Percentiles rank a stretch among this genome's conserved stretches.
Conservation (phyloP, 1,140 invertebrate species). For the Eurosta solidaginis region DNA sequence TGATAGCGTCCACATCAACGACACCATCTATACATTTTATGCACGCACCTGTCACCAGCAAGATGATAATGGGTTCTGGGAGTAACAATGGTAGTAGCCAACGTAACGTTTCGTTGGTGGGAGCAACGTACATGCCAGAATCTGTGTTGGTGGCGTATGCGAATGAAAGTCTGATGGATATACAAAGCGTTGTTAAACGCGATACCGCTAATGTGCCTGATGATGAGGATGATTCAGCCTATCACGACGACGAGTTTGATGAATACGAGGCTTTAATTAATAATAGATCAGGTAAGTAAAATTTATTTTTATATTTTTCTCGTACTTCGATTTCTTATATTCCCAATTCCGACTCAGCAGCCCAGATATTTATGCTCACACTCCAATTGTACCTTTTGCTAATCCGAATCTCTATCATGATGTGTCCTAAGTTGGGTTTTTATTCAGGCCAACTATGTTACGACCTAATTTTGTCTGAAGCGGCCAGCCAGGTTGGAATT, state of each 20-base stretch:
- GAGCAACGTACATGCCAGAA: not conserved
- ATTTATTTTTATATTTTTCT: not conserved
- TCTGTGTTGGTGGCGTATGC: not conserved
- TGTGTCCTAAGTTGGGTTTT: no score
- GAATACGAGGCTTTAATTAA: constrained; percentile 56
- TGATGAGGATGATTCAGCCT: constrained; percentile 55
- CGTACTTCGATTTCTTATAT: no score
- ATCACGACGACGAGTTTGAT: constrained; percentile 54
- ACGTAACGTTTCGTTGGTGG: not conserved
- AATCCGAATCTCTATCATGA: no score
- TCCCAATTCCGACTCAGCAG: no score
- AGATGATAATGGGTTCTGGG: not conserved
- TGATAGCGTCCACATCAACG: not conserved
- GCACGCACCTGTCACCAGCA: not conserved
- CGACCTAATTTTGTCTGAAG: no score
- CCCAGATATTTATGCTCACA: no score
- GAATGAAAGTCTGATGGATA: not conserved
- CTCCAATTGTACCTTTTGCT: no score
- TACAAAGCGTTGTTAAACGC: constrained; percentile 33
- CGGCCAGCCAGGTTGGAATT: no score
- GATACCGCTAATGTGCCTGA: constrained; percentile 57
- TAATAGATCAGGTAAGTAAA: constrained; percentile 56
- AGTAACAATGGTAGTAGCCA: not conserved
- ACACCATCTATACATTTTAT: no score
- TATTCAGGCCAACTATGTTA: no score